Evolutionary conservation across 2,888 invertebrate species (phyloP).

Genomic region (Loripinus fragilis): DNA sequence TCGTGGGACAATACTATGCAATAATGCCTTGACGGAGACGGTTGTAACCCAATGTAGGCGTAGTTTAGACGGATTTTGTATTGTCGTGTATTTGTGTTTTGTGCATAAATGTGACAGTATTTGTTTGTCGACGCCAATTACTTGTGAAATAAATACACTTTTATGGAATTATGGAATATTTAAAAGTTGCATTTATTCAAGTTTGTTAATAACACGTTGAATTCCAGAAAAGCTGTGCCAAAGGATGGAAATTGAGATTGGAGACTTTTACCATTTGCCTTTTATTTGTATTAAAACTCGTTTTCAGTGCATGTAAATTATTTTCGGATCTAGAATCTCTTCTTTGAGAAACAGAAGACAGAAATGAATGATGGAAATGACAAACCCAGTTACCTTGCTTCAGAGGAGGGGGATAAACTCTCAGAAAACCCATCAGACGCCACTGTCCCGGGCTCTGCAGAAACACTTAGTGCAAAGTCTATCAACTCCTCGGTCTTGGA

Average conservation of each 20-base stretch:
- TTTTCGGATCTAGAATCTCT: background rate
- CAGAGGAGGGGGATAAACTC: conserved; percentile 51
- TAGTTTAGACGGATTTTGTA: conserved; percentile 4
- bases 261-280: background rate
- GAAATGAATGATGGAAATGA: conserved; percentile 49
- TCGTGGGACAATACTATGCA: background rate
- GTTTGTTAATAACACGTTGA: background rate
- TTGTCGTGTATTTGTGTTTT: background rate
- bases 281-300: background rate
- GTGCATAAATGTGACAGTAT: background rate
- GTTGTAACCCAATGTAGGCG: background rate
- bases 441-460: conserved; percentile 33
- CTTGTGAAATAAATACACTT: background rate
- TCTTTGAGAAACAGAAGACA: background rate
- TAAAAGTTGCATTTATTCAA: background rate
- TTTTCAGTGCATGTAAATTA: background rate
- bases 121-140: background rate
- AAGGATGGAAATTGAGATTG: background rate
- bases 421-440: conserved; percentile 34
- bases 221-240: background rate
- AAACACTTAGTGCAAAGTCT: conserved; percentile 50
- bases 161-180: background rate
- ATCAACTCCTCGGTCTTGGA: conserved; percentile 39
- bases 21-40: background rate
- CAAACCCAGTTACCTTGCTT: conserved; percentile 54